Conservation (phyloP, 2,888 invertebrate species). For the Tenthredo notha region DNA sequence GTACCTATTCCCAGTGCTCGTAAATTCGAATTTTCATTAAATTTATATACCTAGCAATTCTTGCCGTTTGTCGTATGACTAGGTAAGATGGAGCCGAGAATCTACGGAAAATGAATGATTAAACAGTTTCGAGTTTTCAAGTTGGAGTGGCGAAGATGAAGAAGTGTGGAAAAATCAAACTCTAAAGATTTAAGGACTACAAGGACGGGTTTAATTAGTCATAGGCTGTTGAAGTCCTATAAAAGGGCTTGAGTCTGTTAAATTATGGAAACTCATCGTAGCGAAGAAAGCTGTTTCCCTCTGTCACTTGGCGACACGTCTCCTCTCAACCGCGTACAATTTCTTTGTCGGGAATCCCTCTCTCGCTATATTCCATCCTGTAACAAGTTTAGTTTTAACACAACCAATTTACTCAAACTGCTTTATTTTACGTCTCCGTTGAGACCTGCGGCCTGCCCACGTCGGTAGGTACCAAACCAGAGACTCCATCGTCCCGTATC, state of each 20-base stretch:
- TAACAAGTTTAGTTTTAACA: slow-evolving; percentile 68
- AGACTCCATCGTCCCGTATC: slow-evolving; percentile 2
- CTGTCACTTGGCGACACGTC: slow-evolving; percentile 25
- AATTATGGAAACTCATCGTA: slow-evolving; percentile 41
- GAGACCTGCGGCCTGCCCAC: slow-evolving; percentile 48
- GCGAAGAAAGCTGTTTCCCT: slow-evolving; percentile 20
- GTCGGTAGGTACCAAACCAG: slow-evolving; percentile 1
- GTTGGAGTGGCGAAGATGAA: background rate
- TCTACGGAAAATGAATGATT: background rate
- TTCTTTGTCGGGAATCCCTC: background rate
- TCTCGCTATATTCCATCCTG: slow-evolving; percentile 56
- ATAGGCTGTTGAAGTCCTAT: slow-evolving; percentile 5
- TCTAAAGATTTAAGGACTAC: background rate
- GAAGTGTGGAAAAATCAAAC: background rate
- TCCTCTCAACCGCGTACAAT: slow-evolving; percentile 23
- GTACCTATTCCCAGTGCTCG: slow-evolving; percentile 39
- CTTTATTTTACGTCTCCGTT: slow-evolving; percentile 67
- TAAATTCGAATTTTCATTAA: slow-evolving; percentile 55
- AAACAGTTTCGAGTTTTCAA: background rate
- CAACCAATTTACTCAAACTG: slow-evolving; percentile 69
- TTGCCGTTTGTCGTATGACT: slow-evolving; percentile 10
- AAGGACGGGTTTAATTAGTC: slow-evolving; percentile 22
- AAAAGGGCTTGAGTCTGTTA: slow-evolving; percentile 25
- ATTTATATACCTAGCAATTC: slow-evolving; percentile 55
- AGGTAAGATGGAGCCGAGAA: background rate